These are phyloP conservation scores for Trissolcus basalis DNA, from an alignment of 1,140 invertebrate species.

Conservation along the genomic window DNA sequence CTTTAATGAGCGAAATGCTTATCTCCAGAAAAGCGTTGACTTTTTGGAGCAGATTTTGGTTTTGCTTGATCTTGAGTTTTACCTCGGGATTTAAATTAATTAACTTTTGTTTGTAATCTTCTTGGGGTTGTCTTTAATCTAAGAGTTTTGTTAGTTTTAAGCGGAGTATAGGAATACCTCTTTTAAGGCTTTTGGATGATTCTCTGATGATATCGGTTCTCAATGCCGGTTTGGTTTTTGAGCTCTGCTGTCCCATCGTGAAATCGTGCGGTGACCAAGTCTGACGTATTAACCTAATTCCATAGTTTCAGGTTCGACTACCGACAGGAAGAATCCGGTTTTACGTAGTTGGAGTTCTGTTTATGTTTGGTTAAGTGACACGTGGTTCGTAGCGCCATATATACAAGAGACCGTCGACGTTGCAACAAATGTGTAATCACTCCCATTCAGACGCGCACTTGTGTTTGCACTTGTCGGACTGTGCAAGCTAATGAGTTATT, in stretches of 20 bases:
- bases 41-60: too few relatives aligned
- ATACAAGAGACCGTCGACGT: conserved; percentile 35
- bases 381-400: conserved; percentile 39
- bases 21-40: too few relatives aligned
- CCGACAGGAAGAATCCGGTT: conserved; percentile 28
- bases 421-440: conserved; percentile 27
- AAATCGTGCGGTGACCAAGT: conserved; percentile 22
- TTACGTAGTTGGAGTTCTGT: conserved; percentile 19
- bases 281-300: conserved; percentile 49
- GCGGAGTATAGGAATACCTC: conserved; percentile 63
- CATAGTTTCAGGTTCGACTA: conserved; percentile 37
- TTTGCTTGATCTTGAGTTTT: too few relatives aligned
- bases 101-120: conserved; percentile 1
- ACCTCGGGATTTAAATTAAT: too few relatives aligned
- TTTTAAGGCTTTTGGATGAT: conserved; percentile 70
- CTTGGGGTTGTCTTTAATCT: neutral
- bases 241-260: conserved; percentile 69
- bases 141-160: conserved; percentile 3
- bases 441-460: conserved; percentile 33
- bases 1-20: too few relatives aligned
- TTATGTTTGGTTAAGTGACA: conserved; percentile 38
- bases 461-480: conserved; percentile 21
- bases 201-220: conserved; percentile 69
- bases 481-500: conserved; percentile 10
- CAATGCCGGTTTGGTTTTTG: conserved; percentile 65